Percentiles rank a stretch among this genome's conserved stretches.
These are phyloP conservation scores for Colletes latitarsis DNA, from an alignment of 1,140 invertebrate genomes.

Conservation along the genomic window DNA sequence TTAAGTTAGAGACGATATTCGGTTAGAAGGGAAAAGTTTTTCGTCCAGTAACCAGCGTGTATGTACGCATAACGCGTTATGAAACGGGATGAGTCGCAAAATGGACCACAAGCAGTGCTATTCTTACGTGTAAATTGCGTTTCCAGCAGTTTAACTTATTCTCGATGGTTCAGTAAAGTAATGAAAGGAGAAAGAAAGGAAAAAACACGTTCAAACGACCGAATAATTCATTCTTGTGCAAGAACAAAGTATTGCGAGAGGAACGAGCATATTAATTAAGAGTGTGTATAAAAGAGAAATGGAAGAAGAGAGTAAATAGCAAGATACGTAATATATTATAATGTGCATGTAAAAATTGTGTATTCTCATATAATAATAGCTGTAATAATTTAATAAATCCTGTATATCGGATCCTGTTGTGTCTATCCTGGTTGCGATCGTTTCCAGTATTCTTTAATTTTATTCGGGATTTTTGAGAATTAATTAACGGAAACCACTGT, in stretches of 20 bases:
- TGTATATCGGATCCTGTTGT: slow-evolving; percentile 59
- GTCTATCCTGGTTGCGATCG: too few species aligned
- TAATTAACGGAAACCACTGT: too few species aligned
- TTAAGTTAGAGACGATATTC: slow-evolving; percentile 8
- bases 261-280: slow-evolving; percentile 9
- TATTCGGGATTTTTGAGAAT: too few species aligned
- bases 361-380: slow-evolving; percentile 73
- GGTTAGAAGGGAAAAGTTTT: not conserved
- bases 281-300: slow-evolving; percentile 24
- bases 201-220: slow-evolving; percentile 33
- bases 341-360: slow-evolving; percentile 73
- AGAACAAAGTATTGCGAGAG: not conserved
- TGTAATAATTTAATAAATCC: slow-evolving; percentile 75
- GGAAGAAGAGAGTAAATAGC: slow-evolving; percentile 46
- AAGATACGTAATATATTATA: slow-evolving; percentile 62
- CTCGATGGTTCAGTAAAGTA: slow-evolving; percentile 28
- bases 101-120: not conserved
- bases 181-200: not conserved
- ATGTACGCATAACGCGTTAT: slow-evolving; percentile 25
- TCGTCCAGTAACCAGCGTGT: slow-evolving; percentile 24
- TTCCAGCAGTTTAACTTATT: slow-evolving; percentile 48
- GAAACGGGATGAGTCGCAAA: not conserved
- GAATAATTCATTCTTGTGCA: slow-evolving; percentile 53
- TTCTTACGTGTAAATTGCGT: slow-evolving; percentile 59
- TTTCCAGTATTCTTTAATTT: too few species aligned